Percentiles rank a stretch among this genome's conserved stretches.
phyloP scores from a whole-genome alignment of 2,113 vertebrate species.

The Casuarius casuarius region DNA sequence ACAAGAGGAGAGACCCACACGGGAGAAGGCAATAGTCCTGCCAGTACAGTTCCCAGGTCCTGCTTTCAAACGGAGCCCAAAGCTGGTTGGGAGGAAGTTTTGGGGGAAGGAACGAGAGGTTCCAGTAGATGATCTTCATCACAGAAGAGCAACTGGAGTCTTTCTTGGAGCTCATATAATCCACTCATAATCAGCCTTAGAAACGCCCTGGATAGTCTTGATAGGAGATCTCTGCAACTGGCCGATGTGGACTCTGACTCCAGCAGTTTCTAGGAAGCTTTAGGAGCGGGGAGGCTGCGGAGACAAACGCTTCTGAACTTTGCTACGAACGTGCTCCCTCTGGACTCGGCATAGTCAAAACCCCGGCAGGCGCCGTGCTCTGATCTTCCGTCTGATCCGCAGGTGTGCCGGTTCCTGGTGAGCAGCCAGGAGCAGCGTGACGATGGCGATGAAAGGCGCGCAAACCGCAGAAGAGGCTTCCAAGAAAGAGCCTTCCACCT shows the following conservation, averaged over 20 bases:
- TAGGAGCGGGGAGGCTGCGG: neutral
- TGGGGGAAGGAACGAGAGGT: neutral
- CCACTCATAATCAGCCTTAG: neutral
- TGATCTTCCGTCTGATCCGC: neutral
- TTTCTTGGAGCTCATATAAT: neutral
- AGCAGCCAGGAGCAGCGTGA: fast-evolving
- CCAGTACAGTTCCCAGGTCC: neutral
- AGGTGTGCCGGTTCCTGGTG: fast-evolving
- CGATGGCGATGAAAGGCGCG: neutral
- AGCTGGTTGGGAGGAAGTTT: neutral
- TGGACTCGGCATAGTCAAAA: fast-evolving
- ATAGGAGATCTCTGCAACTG: neutral
- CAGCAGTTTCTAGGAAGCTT: neutral
- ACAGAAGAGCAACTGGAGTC: neutral
- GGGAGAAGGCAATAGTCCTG: neutral
- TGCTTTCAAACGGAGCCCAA: neutral
- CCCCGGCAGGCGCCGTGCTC: fast-evolving
- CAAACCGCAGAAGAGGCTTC: neutral
- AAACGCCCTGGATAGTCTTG: neutral
- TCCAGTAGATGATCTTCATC: neutral
- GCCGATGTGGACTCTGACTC: neutral
- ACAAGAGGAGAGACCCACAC: neutral
- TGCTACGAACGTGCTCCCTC: neutral
- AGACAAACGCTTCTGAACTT: neutral
- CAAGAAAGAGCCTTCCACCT: neutral